Evolutionary conservation across 2,888 invertebrate genomes (phyloP).

Genomic region (Agelastica alni): DNA sequence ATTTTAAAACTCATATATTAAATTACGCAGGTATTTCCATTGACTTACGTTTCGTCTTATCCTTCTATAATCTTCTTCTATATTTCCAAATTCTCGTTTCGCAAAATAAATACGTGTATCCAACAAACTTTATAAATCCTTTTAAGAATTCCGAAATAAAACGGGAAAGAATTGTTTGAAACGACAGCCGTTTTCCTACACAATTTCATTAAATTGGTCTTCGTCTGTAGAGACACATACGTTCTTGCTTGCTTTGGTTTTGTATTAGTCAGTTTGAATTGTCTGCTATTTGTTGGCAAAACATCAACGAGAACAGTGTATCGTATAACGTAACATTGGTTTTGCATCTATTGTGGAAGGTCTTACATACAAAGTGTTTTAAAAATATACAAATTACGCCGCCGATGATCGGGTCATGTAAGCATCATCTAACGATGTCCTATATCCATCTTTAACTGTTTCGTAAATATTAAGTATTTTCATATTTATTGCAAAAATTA

Average conservation of each 20-base stretch:
- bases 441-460: no score
- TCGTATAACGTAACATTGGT: no score
- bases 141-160: constrained; percentile 5
- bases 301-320: neutral
- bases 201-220: constrained; percentile 11
- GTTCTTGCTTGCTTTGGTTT: constrained; percentile 8
- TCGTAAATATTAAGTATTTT: no score
- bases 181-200: constrained; percentile 1
- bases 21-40: neutral
- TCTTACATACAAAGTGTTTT: no score
- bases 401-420: no score
- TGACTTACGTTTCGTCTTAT: neutral
- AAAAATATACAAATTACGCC: no score
- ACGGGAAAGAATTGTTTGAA: constrained; percentile 10
- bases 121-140: neutral
- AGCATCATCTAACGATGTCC: no score
- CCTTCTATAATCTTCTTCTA: neutral
- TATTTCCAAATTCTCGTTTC: neutral
- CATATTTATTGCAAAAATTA: no score
- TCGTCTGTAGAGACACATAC: constrained; percentile 10
- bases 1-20: neutral
- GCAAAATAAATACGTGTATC: neutral
- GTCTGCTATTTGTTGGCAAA: constrained; percentile 9
- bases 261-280: constrained; percentile 7
- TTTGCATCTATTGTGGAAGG: no score